Evolutionary conservation across 2,888 invertebrate genomes (phyloP).

Genomic region (Lasioglossum morio): DNA sequence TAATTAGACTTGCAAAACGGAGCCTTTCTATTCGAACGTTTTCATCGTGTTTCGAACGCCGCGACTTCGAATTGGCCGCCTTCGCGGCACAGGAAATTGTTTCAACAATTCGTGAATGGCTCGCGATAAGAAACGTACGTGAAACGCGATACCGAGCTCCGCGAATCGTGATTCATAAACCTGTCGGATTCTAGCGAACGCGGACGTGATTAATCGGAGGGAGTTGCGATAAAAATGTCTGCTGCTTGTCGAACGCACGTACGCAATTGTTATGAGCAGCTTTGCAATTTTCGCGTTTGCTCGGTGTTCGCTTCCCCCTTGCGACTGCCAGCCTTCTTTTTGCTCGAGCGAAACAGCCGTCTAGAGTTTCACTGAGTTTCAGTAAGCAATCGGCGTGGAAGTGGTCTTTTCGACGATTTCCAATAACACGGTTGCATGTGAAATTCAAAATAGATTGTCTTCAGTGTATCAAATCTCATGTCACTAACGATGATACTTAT

Average conservation of each 20-base stretch:
- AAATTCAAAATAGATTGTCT: too few relatives aligned
- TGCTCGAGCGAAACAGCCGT: not conserved
- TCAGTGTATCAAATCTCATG: too few relatives aligned
- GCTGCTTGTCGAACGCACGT: constrained; percentile 21
- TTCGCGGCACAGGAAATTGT: constrained; percentile 25
- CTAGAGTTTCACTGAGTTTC: too few relatives aligned
- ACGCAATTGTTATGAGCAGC: constrained; percentile 37
- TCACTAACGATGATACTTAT: too few relatives aligned
- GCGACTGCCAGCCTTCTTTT: constrained; percentile 1
- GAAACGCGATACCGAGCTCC: constrained; percentile 2
- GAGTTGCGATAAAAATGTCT: constrained; percentile 41
- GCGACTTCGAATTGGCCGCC: not conserved
- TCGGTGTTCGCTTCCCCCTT: not conserved
- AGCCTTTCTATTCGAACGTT: constrained; percentile 4
- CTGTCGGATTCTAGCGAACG: constrained; percentile 56
- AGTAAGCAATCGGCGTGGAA: not conserved
- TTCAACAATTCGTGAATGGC: constrained; percentile 31
- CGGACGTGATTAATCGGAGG: constrained; percentile 64
- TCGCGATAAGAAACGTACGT: constrained; percentile 44
- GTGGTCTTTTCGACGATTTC: too few relatives aligned
- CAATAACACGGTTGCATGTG: too few relatives aligned
- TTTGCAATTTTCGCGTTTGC: not conserved
- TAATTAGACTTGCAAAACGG: constrained; percentile 26
- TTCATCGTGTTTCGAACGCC: not conserved
- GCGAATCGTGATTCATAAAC: constrained; percentile 63